Conservation (phyloP, 1,140 invertebrate genomes). For the Drosophila pachea region DNA sequence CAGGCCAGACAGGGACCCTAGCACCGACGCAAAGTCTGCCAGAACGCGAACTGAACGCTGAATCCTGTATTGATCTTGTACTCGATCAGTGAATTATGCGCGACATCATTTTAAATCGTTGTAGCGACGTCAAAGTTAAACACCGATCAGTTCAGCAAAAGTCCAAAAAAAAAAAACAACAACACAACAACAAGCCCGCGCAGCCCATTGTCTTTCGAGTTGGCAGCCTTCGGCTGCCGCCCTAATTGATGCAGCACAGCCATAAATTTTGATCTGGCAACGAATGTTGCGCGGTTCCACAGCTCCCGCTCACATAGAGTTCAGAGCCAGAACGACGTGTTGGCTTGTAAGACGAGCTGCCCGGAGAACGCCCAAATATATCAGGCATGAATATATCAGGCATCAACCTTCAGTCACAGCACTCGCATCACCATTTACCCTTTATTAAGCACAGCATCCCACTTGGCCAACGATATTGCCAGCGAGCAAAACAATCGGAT, state of each 20-base stretch:
- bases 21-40: slow-evolving; percentile 69
- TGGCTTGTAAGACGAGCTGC: slow-evolving; percentile 41
- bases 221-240: slow-evolving; percentile 51
- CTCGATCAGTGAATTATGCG: slow-evolving; percentile 72
- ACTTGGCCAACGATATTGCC: slow-evolving; percentile 3
- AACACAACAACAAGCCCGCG: slow-evolving; percentile 21
- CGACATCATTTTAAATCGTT: slow-evolving; percentile 78
- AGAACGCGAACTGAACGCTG: slow-evolving; percentile 47
- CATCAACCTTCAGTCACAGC: slow-evolving; percentile 15
- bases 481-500: slow-evolving; percentile 22
- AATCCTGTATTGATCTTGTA: slow-evolving; percentile 28
- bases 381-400: slow-evolving; percentile 21
- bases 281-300: slow-evolving; percentile 36
- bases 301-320: not conserved
- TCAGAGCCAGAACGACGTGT: slow-evolving; percentile 34
- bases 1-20: slow-evolving; percentile 20
- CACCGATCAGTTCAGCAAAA: slow-evolving; percentile 67
- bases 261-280: slow-evolving; percentile 61
- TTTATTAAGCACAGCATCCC: slow-evolving; percentile 42
- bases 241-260: slow-evolving; percentile 75
- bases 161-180: not conserved
- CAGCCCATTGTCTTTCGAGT: slow-evolving; percentile 53
- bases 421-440: slow-evolving; percentile 11
- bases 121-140: slow-evolving; percentile 74
- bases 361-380: slow-evolving; percentile 41